Evolutionary conservation across 2,888 invertebrate genomes (phyloP), one percentile per base, ranked within the genome.

Genomic region (Tigriopus californicus): DNA sequence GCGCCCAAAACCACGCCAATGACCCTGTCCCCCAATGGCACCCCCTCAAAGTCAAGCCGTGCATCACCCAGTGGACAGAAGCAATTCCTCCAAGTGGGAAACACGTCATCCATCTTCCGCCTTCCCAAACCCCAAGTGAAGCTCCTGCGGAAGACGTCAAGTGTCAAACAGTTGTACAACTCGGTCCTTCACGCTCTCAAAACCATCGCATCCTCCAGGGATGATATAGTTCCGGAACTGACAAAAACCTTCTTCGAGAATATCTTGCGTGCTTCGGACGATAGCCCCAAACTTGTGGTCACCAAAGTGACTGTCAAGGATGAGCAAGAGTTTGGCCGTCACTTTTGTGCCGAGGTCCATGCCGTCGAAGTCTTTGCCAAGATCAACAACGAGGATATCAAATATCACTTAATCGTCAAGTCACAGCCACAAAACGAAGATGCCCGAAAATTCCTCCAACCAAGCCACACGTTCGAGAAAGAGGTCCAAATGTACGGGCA

Each of bases 401-500:
- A 56, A 24, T 56, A 56, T 24, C 46, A 56, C 46, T 20, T 56
- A 11, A 44, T 56, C 20, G 56, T 56, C 44, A 56, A 56, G 25
- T 56, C 56, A 13, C 56, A 56, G 44, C 41, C 54, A 18, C 44
- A 56, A 25, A 56, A 56, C 25, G 56, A 56, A 46, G 56, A 56
- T 25, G 56, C 56, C 33, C n/a, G 59, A 1, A 52, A 41, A 20
- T 59, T 59, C 41, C 41, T 59, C 8, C 51, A 59, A 41, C 59
- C 59, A 1, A 53, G 41, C 41, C 59, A 41, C 12, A 59, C 52
- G 1, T 59, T 59, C 42, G 59, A 59, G 44, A 59, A 59, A 15
- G 59, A 59, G 25, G 59, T 59, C 15, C 59, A 59, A 41, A 59
- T 59, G 59, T 59, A 59, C 42, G 59, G 49, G 18, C 41, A 59